Percentiles rank a stretch among this genome's conserved stretches.
Evolutionary conservation across 1,140 invertebrate genomes (phyloP).

Genomic region (Drosophila nigrodunni): DNA sequence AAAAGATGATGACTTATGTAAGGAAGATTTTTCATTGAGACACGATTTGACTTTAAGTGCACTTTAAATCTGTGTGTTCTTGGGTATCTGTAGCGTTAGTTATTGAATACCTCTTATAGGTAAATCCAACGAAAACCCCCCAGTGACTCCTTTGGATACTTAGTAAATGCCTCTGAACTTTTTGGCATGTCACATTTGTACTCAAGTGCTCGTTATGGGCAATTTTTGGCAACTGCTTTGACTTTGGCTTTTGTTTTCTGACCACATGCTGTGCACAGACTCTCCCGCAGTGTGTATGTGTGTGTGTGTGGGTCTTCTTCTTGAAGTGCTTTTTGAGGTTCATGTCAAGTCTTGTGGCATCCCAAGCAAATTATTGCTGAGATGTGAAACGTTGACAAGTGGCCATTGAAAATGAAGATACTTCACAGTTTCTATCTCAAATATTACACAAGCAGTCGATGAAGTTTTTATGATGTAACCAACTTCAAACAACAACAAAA

Average conservation of each 20-base stretch:
- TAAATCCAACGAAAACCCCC: constrained; percentile 3
- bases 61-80: constrained; percentile 68
- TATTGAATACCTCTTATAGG: constrained; percentile 58
- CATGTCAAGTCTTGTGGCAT: constrained; percentile 58
- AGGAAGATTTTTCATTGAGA: constrained; percentile 72
- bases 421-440: constrained; percentile 39
- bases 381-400: constrained; percentile 70
- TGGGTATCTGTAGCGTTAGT: constrained; percentile 41
- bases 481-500: background rate
- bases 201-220: constrained; percentile 79
- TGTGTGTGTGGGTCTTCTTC: constrained; percentile 3
- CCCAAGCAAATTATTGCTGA: constrained; percentile 50
- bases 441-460: constrained; percentile 23
- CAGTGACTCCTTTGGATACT: background rate
- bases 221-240: constrained; percentile 67
- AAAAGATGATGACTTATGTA: constrained; percentile 75
- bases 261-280: constrained; percentile 52
- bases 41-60: constrained; percentile 70
- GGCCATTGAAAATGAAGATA: constrained; percentile 49
- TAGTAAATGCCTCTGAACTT: constrained; percentile 53
- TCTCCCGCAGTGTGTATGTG: constrained; percentile 11
- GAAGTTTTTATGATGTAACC: background rate
- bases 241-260: constrained; percentile 64
- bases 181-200: constrained; percentile 67
- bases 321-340: constrained; percentile 62